These are phyloP conservation scores for Rhopalosiphum nymphaeae DNA, from an alignment of 2,888 invertebrate genomes.

Conservation along the genomic window DNA sequence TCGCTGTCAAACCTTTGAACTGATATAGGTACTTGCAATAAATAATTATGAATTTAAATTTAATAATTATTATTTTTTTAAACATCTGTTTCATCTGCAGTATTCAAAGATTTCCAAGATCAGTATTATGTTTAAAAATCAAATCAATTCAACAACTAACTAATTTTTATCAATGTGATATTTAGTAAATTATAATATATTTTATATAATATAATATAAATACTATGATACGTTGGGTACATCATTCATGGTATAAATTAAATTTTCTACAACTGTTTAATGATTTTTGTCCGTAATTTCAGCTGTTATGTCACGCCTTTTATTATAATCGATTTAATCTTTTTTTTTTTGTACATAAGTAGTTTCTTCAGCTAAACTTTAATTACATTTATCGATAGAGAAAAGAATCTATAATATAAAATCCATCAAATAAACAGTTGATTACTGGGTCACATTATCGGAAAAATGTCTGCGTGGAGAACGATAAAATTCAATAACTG, in stretches of 20 bases:
- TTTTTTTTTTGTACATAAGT: not conserved
- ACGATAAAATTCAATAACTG: not conserved
- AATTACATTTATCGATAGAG: not conserved
- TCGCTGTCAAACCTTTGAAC: not conserved
- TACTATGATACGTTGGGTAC: not conserved
- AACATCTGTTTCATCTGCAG: not conserved
- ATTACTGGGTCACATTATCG: not conserved
- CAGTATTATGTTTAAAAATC: not conserved
- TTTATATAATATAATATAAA: no score
- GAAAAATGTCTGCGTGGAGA: not conserved
- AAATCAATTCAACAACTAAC: not conserved
- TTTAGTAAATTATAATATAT: not conserved
- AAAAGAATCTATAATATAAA: not conserved
- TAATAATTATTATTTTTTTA: not conserved
- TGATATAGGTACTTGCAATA: not conserved
- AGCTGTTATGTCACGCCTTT: not conserved
- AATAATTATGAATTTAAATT: not conserved
- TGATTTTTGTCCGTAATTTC: not conserved
- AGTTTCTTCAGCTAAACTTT: not conserved
- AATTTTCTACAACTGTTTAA: not conserved
- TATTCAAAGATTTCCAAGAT: not conserved
- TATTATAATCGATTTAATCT: not conserved
- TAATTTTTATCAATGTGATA: not conserved
- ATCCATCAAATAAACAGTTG: not conserved
- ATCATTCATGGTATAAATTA: not conserved